Evolutionary conservation across 2,113 vertebrate genomes (phyloP).

Genomic region (Cyprinus carpio): DNA sequence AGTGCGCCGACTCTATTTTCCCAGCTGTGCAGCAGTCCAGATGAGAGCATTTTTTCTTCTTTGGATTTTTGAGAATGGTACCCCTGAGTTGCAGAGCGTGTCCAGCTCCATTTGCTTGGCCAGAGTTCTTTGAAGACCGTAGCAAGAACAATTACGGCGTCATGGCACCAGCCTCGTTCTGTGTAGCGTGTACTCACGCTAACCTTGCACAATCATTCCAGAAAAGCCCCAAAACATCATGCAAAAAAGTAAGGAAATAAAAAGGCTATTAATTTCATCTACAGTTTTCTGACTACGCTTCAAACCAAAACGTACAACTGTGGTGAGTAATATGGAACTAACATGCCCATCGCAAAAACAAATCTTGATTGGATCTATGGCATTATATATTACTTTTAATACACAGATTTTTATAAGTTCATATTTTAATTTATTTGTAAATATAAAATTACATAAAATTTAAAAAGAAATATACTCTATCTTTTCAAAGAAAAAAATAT

Average conservation of each 20-base stretch:
- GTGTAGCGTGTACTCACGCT: constrained; percentile 41
- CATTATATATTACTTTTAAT: background rate
- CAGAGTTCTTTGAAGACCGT: constrained; percentile 70
- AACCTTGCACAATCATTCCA: constrained; percentile 19
- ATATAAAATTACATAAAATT: background rate
- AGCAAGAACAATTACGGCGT: constrained; percentile 60
- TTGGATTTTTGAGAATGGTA: constrained; percentile 69
- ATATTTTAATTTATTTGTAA: background rate
- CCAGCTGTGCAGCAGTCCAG: constrained; percentile 69
- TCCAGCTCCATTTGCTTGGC: constrained; percentile 72
- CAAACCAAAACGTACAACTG: background rate
- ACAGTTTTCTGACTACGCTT: background rate
- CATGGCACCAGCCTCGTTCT: constrained; percentile 41
- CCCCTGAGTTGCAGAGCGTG: constrained; percentile 70
- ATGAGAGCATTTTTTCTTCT: constrained; percentile 56
- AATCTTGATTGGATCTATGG: background rate
- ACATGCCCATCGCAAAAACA: background rate
- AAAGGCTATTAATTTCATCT: background rate
- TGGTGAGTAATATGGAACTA: background rate
- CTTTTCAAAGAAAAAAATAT: background rate
- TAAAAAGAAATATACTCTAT: background rate
- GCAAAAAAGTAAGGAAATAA: constrained; percentile 9
- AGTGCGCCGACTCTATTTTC: constrained; percentile 69
- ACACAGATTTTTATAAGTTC: background rate
- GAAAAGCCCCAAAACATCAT: constrained; percentile 13